Evolutionary conservation across 2,113 vertebrate species (phyloP).

Genomic region (Brachyistius frenatus): DNA sequence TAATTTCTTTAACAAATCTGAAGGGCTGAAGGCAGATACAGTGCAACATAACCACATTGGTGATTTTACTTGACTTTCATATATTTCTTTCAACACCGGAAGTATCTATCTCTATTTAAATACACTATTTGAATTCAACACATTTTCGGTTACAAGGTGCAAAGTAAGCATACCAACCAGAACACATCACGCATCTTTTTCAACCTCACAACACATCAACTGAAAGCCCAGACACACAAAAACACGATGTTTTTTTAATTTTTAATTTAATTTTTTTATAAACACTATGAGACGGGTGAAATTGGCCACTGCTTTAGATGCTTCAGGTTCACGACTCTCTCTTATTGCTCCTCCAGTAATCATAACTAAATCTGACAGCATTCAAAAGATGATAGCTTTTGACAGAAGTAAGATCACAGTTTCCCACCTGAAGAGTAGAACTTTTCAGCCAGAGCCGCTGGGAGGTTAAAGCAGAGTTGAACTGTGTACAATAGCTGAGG

Average conservation of each 20-base stretch:
- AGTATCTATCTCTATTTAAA: constrained; percentile 31
- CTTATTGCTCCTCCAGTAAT: constrained; percentile 37
- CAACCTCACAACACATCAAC: constrained; percentile 11
- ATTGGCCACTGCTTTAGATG: constrained; percentile 22
- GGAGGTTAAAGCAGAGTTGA: constrained; percentile 20
- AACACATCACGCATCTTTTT: constrained; percentile 28
- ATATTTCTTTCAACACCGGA: background rate
- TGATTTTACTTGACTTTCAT: constrained; percentile 4
- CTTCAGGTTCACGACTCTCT: constrained; percentile 30
- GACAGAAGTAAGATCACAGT: constrained; percentile 43
- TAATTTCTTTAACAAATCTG: background rate
- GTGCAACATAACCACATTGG: background rate
- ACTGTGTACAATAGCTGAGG: background rate
- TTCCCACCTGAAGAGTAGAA: constrained; percentile 18
- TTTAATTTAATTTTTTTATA: constrained; percentile 13
- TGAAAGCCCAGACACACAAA: background rate
- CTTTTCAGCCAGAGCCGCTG: constrained; percentile 5
- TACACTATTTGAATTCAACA: constrained; percentile 15
- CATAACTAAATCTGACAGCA: constrained; percentile 14
- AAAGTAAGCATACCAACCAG: constrained; percentile 22
- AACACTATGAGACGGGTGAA: constrained; percentile 21
- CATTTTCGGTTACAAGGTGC: constrained; percentile 18
- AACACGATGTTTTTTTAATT: no score
- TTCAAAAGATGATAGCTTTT: constrained; percentile 38
- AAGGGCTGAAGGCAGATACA: background rate